These are phyloP conservation scores for Momotus momota DNA, from an alignment of 2,797 vertebrate species.

Conservation along the genomic window DNA sequence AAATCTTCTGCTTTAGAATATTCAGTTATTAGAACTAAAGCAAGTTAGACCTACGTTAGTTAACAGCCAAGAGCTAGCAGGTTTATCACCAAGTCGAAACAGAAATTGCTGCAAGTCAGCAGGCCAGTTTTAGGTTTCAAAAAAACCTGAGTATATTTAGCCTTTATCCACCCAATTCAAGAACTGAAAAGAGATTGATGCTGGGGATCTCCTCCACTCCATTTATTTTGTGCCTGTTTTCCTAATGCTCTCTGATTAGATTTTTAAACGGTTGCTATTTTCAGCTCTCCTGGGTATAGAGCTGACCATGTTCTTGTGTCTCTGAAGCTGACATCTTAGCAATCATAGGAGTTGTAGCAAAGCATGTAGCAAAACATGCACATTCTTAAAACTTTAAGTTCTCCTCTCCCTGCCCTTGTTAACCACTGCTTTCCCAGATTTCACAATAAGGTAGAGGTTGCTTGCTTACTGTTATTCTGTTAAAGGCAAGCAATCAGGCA, in stretches of 20 bases:
- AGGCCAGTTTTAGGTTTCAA: not conserved
- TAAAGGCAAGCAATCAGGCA: not conserved
- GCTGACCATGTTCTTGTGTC: not conserved
- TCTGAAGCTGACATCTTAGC: not conserved
- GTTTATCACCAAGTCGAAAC: not conserved
- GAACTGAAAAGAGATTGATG: not conserved
- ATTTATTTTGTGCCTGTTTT: not conserved
- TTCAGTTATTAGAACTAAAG: not conserved
- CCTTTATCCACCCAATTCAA: not conserved
- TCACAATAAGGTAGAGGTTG: not conserved
- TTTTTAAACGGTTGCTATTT: not conserved
- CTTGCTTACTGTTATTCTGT: not conserved
- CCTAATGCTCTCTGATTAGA: not conserved
- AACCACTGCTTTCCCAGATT: not conserved
- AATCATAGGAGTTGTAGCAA: not conserved
- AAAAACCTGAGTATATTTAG: not conserved
- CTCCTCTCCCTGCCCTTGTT: not conserved
- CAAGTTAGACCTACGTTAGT: not conserved
- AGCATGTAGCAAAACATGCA: not conserved
- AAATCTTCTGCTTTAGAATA: not conserved
- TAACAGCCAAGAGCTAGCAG: not conserved
- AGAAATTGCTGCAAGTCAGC: not conserved
- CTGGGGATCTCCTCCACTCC: not conserved
- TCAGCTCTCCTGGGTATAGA: not conserved
- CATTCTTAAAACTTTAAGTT: not conserved